Evolutionary conservation across 2,113 vertebrate species (phyloP).

Genomic region (Calypte anna): DNA sequence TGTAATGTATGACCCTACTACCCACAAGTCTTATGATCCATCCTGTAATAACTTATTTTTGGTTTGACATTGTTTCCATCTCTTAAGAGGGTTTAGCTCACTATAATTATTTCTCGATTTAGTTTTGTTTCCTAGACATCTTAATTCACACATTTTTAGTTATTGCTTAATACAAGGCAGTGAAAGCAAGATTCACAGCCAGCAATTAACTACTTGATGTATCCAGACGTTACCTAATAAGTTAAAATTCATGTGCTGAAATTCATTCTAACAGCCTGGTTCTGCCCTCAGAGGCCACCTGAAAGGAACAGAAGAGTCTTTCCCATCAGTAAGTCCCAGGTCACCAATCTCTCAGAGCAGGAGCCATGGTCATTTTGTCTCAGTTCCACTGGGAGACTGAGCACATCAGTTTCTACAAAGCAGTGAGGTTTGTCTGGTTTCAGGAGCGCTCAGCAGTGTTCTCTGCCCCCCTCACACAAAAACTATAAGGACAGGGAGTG

Average conservation of each 20-base stretch:
- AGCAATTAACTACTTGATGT: not conserved
- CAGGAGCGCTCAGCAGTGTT: not conserved
- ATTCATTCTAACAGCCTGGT: not conserved
- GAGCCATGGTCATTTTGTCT: not conserved
- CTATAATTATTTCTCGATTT: not conserved
- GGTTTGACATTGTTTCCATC: not conserved
- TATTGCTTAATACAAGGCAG: not conserved
- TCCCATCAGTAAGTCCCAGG: not conserved
- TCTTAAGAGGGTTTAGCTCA: not conserved
- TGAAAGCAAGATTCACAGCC: not conserved
- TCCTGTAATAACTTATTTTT: not conserved
- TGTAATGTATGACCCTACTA: not conserved
- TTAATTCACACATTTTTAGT: not conserved
- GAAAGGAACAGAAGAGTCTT: not conserved
- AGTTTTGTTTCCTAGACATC: not conserved
- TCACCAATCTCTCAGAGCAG: not conserved
- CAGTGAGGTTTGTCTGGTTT: not conserved
- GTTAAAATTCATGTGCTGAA: not conserved
- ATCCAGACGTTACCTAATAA: constrained; percentile 24
- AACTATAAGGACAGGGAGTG: not conserved
- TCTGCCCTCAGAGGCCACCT: not conserved
- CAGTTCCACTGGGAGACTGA: not conserved
- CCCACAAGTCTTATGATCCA: not conserved
- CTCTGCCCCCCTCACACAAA: not conserved
- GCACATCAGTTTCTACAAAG: not conserved